Evolutionary conservation across 37 sponge, comb jelly and placozoan species (phyloP).

Genomic region (Theonella swinhoei): DNA sequence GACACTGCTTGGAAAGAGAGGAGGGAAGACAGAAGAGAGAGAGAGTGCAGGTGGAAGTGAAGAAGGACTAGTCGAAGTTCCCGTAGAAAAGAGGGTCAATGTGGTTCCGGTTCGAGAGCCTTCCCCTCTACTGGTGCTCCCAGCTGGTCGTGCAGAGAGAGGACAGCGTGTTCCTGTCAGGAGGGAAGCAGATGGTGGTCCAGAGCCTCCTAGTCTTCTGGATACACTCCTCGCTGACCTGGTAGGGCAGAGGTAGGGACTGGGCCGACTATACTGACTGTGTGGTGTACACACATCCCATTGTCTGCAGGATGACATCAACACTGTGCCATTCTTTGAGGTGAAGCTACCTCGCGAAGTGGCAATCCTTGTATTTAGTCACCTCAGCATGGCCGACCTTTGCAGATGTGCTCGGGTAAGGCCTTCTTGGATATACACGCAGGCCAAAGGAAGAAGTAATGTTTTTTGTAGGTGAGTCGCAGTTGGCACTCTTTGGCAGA

Average conservation of each 20-base stretch:
- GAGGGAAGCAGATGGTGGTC: not conserved
- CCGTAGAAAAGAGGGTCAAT: not conserved
- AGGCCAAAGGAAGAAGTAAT: not conserved
- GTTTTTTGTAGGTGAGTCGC: slow-evolving; percentile 55
- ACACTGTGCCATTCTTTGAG: slow-evolving; percentile 83
- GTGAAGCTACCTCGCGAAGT: slow-evolving; percentile 73
- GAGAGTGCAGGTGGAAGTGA: not conserved
- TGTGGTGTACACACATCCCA: too few relatives aligned
- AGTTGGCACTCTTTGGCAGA: slow-evolving; percentile 79
- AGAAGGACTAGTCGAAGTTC: not conserved
- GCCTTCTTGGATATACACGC: not conserved
- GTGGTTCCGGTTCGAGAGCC: slow-evolving; percentile 8
- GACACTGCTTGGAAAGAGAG: not conserved
- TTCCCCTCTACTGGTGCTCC: slow-evolving; percentile 25
- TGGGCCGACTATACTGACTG: too few relatives aligned
- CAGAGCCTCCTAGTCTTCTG: slow-evolving; percentile 26
- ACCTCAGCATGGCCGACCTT: slow-evolving; percentile 55
- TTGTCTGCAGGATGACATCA: slow-evolving; percentile 75
- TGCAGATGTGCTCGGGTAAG: slow-evolving; percentile 67
- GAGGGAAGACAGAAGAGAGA: not conserved
- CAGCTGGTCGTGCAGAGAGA: slow-evolving; percentile 5
- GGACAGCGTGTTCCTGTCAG: not conserved
- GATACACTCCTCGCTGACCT: slow-evolving; percentile 66
- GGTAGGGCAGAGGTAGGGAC: too few relatives aligned
- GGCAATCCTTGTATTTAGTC: slow-evolving; percentile 60